A percentile compares a stretch with the other conserved stretches of the same genome.
Evolutionary conservation across 2,113 vertebrate species (phyloP).

Genomic region (Rhinolophus ferrumequinum): DNA sequence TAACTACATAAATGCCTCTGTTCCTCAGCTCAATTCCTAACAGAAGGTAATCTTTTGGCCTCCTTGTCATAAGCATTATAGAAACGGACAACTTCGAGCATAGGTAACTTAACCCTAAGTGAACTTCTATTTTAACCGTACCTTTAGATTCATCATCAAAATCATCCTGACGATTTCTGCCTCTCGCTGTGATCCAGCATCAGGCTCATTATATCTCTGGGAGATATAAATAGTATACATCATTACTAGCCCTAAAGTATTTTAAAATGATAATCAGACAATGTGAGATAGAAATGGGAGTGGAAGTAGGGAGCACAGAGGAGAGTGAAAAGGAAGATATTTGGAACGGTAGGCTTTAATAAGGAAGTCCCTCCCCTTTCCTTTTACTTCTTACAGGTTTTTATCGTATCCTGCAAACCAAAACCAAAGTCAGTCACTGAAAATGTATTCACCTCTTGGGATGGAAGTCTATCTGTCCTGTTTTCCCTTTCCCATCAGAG

Average conservation of each 20-base stretch:
- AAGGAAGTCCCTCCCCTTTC: neutral
- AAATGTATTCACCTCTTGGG: neutral
- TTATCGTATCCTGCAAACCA: neutral
- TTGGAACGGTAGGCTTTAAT: conserved; percentile 4
- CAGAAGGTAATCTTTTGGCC: neutral
- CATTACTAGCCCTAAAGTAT: neutral
- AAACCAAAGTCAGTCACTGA: neutral
- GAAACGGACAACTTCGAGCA: neutral
- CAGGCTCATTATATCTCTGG: neutral
- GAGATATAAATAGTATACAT: neutral
- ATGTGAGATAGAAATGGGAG: neutral
- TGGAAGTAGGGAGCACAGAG: neutral
- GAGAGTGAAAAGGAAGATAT: neutral
- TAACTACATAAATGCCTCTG: neutral
- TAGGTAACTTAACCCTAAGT: neutral
- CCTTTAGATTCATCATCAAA: neutral
- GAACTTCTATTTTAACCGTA: neutral
- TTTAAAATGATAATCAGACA: neutral
- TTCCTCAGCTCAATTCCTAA: neutral
- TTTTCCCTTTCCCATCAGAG: conserved; percentile 7
- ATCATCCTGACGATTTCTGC: neutral
- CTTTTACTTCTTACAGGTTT: conserved; percentile 41
- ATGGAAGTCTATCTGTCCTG: neutral
- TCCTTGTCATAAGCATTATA: neutral
- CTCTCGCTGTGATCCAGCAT: neutral